Percentiles rank a stretch among this genome's conserved stretches.
These are phyloP conservation scores for Marmota flaviventris DNA, from an alignment of 2,113 vertebrate genomes.

Conservation along the genomic window DNA sequence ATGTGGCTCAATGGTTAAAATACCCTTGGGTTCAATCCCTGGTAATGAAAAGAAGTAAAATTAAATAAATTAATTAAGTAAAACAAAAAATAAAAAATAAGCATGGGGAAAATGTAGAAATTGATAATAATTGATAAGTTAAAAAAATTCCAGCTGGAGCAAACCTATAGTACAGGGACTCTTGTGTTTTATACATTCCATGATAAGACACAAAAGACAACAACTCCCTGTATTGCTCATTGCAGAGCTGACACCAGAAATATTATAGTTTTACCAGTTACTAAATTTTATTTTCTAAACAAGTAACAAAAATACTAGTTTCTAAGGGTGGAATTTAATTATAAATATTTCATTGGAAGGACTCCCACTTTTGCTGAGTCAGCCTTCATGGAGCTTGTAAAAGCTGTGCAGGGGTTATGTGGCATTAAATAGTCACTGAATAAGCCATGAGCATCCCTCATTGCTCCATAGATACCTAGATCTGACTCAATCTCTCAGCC, in stretches of 20 bases:
- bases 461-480: not conserved
- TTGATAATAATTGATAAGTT: not conserved
- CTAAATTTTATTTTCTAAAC: not conserved
- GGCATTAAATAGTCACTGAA: not conserved
- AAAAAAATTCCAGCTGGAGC: not conserved
- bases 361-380: not conserved
- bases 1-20: too few species aligned
- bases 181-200: not conserved
- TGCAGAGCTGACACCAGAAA: not conserved
- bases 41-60: too few species aligned
- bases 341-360: not conserved
- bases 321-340: not conserved
- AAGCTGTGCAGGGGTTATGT: accelerated
- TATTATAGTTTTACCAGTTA: not conserved
- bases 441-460: not conserved
- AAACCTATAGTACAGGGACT: not conserved
- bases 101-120: not conserved
- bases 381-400: not conserved
- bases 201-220: not conserved
- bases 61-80: too few species aligned
- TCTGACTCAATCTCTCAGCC: not conserved
- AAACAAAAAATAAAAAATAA: not conserved
- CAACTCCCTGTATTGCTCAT: not conserved
- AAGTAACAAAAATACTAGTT: not conserved
- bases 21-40: too few species aligned